Evolutionary conservation across 2,113 vertebrate genomes (phyloP).

Genomic region (Sitta europaea): DNA sequence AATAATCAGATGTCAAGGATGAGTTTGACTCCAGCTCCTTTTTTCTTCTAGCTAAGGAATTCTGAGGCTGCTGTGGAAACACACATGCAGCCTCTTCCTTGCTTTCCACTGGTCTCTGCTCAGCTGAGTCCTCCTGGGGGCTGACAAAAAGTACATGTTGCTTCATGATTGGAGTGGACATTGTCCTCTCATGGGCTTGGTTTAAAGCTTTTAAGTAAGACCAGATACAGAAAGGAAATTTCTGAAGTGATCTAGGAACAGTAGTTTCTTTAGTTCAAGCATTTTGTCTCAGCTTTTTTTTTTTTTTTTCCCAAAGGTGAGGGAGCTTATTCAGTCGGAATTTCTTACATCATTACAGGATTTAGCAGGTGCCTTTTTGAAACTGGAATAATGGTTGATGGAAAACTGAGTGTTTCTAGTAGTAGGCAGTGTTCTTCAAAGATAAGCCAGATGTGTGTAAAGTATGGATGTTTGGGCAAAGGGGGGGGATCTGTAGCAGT

Average conservation of each 20-base stretch:
- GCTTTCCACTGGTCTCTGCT: background rate
- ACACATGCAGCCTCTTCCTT: background rate
- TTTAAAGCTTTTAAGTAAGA: background rate
- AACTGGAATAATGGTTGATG: background rate
- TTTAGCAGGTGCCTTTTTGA: background rate
- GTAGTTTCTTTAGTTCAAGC: background rate
- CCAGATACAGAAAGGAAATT: background rate
- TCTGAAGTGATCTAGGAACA: background rate
- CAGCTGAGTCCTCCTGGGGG: background rate
- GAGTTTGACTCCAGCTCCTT: background rate
- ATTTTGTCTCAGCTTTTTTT: background rate
- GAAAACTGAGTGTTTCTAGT: background rate
- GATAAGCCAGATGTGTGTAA: background rate
- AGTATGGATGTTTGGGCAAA: background rate
- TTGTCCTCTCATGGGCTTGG: background rate
- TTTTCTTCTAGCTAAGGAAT: background rate
- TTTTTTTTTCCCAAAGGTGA: background rate
- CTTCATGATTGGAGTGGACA: background rate
- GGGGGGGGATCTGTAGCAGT: background rate
- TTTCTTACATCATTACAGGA: background rate
- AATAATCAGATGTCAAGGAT: background rate
- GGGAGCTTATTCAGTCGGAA: background rate
- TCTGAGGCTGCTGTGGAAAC: background rate
- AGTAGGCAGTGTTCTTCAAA: background rate
- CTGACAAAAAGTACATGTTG: background rate